phyloP scores from a whole-genome alignment of 2,113 vertebrate genomes.

The Erythrolamprus reginae region DNA sequence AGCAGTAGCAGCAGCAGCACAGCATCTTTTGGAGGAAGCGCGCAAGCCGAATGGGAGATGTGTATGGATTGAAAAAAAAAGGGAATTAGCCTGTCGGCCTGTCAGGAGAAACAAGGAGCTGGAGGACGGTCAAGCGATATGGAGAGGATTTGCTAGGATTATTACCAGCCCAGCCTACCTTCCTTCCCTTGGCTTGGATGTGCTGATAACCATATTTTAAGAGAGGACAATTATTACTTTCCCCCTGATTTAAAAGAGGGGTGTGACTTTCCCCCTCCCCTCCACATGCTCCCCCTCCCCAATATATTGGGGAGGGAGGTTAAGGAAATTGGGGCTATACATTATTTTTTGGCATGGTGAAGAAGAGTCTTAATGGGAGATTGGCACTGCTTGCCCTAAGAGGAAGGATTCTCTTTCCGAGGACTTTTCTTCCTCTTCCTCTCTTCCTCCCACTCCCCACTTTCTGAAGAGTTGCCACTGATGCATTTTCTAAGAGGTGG shows the following conservation, averaged over 20 bases:
- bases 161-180: constrained; percentile 42
- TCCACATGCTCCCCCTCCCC: constrained; percentile 7
- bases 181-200: constrained; percentile 15
- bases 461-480: constrained; percentile 48
- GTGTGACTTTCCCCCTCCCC: constrained; percentile 13
- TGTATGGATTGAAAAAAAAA: constrained; percentile 14
- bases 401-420: constrained; percentile 44
- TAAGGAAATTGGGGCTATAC: constrained; percentile 57
- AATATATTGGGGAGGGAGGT: constrained; percentile 32
- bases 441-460: constrained; percentile 12
- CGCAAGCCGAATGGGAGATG: neutral
- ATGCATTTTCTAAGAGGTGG: constrained; percentile 51
- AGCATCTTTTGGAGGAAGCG: neutral
- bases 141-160: constrained; percentile 61
- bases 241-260: neutral
- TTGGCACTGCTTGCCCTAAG: constrained; percentile 42
- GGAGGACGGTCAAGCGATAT: constrained; percentile 55
- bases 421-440: constrained; percentile 49
- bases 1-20: neutral
- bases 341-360: constrained; percentile 37
- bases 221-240: neutral
- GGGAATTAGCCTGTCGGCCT: constrained; percentile 8
- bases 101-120: constrained; percentile 38
- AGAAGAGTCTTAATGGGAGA: constrained; percentile 37
- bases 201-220: constrained; percentile 21